phyloP scores from a whole-genome alignment of 2,113 vertebrate species.

The Lagopus leucura region DNA sequence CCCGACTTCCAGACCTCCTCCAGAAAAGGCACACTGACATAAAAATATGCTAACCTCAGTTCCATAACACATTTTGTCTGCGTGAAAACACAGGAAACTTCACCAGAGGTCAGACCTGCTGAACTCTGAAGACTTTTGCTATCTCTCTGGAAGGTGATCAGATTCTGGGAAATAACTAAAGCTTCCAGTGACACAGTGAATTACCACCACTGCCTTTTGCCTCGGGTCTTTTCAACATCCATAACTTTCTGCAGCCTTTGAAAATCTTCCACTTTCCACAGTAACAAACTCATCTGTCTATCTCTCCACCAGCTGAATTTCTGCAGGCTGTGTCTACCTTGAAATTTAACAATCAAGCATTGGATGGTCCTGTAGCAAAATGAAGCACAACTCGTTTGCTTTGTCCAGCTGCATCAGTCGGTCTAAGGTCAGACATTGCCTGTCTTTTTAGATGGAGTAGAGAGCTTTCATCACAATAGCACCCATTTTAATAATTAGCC shows the following conservation, averaged over 20 bases:
- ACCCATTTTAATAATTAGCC: neutral
- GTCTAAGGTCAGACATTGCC: neutral
- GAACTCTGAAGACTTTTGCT: neutral
- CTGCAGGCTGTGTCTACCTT: neutral
- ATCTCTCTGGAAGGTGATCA: neutral
- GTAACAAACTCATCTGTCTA: neutral
- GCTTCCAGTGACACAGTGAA: neutral
- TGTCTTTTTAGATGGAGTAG: neutral
- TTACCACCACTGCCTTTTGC: neutral
- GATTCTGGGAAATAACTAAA: neutral
- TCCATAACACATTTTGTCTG: neutral
- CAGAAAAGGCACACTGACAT: neutral
- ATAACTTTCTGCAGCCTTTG: neutral
- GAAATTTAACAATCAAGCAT: neutral
- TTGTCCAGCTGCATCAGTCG: neutral
- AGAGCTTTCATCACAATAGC: neutral
- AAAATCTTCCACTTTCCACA: neutral
- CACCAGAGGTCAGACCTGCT: neutral
- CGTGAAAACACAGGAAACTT: neutral
- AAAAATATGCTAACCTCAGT: neutral
- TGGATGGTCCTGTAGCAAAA: neutral
- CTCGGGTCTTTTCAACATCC: slow-evolving; percentile 15
- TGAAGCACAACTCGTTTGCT: neutral
- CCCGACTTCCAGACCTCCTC: neutral
- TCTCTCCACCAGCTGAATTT: neutral